Conservation (phyloP, 2,888 invertebrate species). For the Marronus borbonicus region DNA sequence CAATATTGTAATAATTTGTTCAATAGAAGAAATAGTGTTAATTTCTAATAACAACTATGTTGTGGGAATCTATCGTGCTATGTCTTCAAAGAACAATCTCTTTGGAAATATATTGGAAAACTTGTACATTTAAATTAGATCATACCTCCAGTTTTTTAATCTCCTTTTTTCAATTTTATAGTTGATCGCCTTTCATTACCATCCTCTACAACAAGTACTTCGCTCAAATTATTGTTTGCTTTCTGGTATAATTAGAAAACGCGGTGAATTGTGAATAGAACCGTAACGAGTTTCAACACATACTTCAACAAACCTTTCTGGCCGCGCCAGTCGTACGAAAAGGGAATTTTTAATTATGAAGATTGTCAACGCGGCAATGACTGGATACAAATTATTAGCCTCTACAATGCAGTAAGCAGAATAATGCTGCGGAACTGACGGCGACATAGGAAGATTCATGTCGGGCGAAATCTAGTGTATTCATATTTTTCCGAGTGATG, state of each 20-base stretch:
- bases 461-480: not conserved
- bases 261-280: not conserved
- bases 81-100: too few relatives aligned
- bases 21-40: too few relatives aligned
- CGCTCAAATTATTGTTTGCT: not conserved
- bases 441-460: not conserved
- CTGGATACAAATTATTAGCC: conserved; percentile 8
- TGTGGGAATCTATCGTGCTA: too few relatives aligned
- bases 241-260: conserved; percentile 3
- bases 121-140: too few relatives aligned
- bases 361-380: conserved; percentile 5
- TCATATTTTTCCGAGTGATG: not conserved
- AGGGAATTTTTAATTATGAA: conserved; percentile 7
- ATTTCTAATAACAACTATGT: too few relatives aligned
- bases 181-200: not conserved
- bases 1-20: too few relatives aligned
- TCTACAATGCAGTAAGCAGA: not conserved
- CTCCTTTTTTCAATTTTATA: too few relatives aligned
- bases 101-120: too few relatives aligned
- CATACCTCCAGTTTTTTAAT: too few relatives aligned
- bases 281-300: not conserved
- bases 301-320: not conserved
- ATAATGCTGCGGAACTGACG: not conserved
- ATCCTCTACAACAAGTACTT: not conserved
- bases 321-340: not conserved